Base-by-base conservation (phyloP, 1,140 invertebrate genomes). In the Drosophila arizonae region DNA sequence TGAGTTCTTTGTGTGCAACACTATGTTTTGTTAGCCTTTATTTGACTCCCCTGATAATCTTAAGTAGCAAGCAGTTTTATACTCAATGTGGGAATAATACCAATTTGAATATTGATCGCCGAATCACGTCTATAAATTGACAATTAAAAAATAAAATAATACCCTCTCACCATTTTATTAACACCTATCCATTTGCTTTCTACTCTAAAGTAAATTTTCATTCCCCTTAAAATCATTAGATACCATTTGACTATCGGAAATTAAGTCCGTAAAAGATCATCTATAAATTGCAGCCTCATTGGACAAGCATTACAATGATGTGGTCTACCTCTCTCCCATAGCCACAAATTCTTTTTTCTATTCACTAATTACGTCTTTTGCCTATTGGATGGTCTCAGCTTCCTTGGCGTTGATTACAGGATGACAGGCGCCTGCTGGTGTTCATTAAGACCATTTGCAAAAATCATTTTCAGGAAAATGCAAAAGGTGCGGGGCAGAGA, bases 391-490 rank as follows among this genome's bases (percentile, higher is more conserved):
- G 76, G 64, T 26, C 33, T 13, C 10, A 28, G 24, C 41, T 15
- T 63, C 48, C 48, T 45, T 52, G 62, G 45, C 67, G 72, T 73
- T 86, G 79, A 86, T 86, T 86, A 79, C 72, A 79, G 57, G 43
- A 30, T 39, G 67, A 26, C 67, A 65, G 36, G 21, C 45, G 61
- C 52, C 50, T 46, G 76, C 52, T 81, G 67, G 64, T 79, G 62
- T 87, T 86, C 76, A 87, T 86, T 86, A 81, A 67, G 69, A 50
- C 43, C 71, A 76, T 75, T 81, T 86, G 67, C 67, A 65, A 62
- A 71, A 81, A 74, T 74, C 69, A 81, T 81, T 65, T 61, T 55
- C 75, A 68, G n/a, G 15, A 11, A 55, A 33, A 15, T 10, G 46
- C 41, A 33, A 26, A 46, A 17, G 17, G n/a, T 15, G 15, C 33